phyloP scores from a whole-genome alignment of 2,113 vertebrate species.

The Heteronetta atricapilla region DNA sequence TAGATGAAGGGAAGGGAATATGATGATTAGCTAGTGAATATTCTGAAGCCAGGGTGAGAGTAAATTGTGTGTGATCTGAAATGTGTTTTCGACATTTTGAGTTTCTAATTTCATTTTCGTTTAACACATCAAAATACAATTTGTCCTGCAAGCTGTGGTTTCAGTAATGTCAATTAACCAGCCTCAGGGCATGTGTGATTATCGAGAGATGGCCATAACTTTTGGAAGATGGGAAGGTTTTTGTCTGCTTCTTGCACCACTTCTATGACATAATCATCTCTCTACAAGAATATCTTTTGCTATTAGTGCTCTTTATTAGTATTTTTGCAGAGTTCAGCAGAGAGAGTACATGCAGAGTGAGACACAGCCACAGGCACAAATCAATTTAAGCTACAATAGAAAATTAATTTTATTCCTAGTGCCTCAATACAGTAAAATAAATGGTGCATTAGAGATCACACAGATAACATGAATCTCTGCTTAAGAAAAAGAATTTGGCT shows the following conservation, averaged over 20 bases:
- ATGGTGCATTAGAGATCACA: not conserved
- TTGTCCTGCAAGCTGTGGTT: slow-evolving; percentile 25
- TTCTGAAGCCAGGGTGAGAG: not conserved
- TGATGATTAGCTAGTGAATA: not conserved
- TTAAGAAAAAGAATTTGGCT: not conserved
- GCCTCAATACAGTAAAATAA: not conserved
- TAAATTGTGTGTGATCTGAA: slow-evolving; percentile 19
- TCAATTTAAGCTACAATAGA: not conserved
- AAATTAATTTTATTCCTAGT: not conserved
- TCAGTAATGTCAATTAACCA: slow-evolving; percentile 46
- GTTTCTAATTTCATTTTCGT: slow-evolving; percentile 49
- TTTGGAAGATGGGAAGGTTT: not conserved
- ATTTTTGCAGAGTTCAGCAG: not conserved
- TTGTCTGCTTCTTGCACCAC: not conserved
- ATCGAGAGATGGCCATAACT: not conserved
- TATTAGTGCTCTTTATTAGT: slow-evolving; percentile 10
- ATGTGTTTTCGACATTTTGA: not conserved
- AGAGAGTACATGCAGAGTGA: not conserved
- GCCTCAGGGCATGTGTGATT: not conserved
- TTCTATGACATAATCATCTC: slow-evolving; percentile 4
- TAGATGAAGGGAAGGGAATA: not conserved
- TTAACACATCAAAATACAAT: slow-evolving; percentile 48
- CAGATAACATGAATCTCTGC: not conserved
- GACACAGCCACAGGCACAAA: not conserved
- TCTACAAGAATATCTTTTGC: not conserved